phyloP scores from a whole-genome alignment of 2,113 vertebrate genomes.

The Epinephelus cyanopodus region DNA sequence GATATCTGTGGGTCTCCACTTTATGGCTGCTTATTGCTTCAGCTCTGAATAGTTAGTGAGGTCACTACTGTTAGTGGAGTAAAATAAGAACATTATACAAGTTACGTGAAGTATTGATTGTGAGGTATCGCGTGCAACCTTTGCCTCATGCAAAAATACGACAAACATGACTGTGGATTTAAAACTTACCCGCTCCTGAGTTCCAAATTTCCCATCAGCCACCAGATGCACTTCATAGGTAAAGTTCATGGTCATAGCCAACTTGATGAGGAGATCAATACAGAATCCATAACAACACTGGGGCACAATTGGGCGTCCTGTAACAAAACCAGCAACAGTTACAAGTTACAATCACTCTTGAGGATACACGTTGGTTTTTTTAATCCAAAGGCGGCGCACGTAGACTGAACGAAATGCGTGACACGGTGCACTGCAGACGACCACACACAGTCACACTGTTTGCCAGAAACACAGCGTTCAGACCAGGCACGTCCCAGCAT shows the following conservation, averaged over 20 bases:
- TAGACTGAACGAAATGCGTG: constrained; percentile 62
- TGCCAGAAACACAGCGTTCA: constrained; percentile 26
- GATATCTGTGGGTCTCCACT: background rate
- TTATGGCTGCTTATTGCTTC: constrained; percentile 1
- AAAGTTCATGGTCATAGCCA: constrained; percentile 97
- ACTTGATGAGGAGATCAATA: constrained; percentile 95
- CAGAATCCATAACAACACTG: constrained; percentile 98
- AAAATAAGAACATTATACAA: background rate
- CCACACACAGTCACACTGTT: constrained; percentile 49
- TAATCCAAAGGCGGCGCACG: constrained; percentile 48
- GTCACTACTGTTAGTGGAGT: constrained; percentile 7
- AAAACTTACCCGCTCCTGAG: constrained; percentile 93
- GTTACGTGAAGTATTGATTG: background rate
- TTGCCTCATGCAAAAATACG: constrained; percentile 16
- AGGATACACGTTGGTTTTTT: background rate
- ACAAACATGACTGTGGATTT: background rate
- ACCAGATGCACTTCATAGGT: constrained; percentile 98
- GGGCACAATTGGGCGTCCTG: constrained; percentile 94
- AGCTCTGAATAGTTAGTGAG: background rate
- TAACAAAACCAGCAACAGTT: constrained; percentile 66
- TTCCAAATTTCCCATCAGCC: constrained; percentile 98
- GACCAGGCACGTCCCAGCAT: constrained; percentile 38
- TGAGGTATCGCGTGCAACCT: background rate
- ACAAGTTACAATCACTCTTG: constrained; percentile 54
- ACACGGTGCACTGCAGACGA: constrained; percentile 42